Evolutionary conservation across 2,888 invertebrate species (phyloP).

Genomic region (Cabera pusaria): DNA sequence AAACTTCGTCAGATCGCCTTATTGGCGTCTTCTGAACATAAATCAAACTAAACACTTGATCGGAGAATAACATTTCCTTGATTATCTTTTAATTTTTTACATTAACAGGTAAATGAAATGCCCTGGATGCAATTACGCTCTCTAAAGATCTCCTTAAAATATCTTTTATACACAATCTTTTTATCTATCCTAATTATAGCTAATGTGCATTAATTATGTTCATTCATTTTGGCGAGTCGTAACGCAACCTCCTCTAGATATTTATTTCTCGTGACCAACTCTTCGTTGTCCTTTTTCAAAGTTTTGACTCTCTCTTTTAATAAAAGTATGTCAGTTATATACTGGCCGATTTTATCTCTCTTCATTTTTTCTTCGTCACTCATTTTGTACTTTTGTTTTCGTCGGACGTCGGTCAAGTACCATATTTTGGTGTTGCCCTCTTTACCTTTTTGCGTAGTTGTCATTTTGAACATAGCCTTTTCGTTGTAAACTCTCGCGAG

Average conservation of each 20-base stretch:
- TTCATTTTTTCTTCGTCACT: constrained; percentile 33
- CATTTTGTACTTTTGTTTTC: constrained; percentile 33
- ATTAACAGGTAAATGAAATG: too few relatives aligned
- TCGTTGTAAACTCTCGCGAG: constrained; percentile 45
- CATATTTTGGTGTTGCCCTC: constrained; percentile 48
- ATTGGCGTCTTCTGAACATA: too few relatives aligned
- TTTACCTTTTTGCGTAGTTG: constrained; percentile 44
- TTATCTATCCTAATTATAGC: too few relatives aligned
- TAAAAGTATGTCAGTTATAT: constrained; percentile 31
- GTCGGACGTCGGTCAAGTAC: constrained; percentile 40
- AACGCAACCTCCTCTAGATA: constrained; percentile 31
- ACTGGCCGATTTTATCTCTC: constrained; percentile 31
- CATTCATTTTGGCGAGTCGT: constrained; percentile 26
- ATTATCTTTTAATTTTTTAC: too few relatives aligned
- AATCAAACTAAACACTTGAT: too few relatives aligned
- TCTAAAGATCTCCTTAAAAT: constrained; percentile 13
- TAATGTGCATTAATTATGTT: constrained; percentile 21
- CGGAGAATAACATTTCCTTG: too few relatives aligned
- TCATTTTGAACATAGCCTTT: constrained; percentile 51
- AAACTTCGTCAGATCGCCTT: background rate
- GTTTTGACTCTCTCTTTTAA: constrained; percentile 32
- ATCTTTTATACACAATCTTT: constrained; percentile 5
- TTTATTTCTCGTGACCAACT: constrained; percentile 30
- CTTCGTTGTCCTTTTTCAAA: constrained; percentile 31
- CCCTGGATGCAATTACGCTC: too few relatives aligned